A percentile compares a stretch with the other conserved stretches of the same genome.
Evolutionary conservation across 2,888 invertebrate species (phyloP).

Genomic region (Heteropelma amictum): DNA sequence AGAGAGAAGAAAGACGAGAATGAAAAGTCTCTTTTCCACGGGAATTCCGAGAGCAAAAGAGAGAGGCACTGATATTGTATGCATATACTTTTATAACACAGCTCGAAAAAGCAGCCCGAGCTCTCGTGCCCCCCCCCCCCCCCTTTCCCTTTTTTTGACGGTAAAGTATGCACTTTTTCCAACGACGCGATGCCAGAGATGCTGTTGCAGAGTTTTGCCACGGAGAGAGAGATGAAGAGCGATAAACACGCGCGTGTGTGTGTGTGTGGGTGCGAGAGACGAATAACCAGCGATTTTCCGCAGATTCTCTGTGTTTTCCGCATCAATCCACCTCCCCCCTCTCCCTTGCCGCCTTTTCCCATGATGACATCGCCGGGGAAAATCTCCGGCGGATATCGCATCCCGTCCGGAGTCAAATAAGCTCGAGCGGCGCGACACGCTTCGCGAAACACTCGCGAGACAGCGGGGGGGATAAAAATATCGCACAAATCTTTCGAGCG

Average conservation of each 20-base stretch:
- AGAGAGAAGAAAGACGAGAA: neutral
- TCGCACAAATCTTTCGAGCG: no score
- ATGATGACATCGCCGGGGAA: neutral
- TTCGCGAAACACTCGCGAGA: neutral
- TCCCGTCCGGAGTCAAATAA: neutral
- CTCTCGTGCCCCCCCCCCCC: neutral
- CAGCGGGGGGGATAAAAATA: no score
- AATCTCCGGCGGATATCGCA: neutral
- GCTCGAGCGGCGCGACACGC: neutral
- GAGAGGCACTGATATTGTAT: no score
- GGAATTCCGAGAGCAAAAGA: constrained; percentile 18
- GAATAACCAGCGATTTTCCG: constrained; percentile 24
- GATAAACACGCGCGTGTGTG: neutral
- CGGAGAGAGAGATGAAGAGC: neutral
- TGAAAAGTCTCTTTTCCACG: constrained; percentile 18
- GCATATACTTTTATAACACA: constrained; percentile 26
- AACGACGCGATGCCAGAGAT: constrained; percentile 38
- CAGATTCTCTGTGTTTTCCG: constrained; percentile 14
- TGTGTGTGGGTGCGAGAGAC: constrained; percentile 5
- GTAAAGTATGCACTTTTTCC: constrained; percentile 28
- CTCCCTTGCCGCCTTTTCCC: neutral
- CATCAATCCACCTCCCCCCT: neutral
- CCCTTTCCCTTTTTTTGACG: neutral
- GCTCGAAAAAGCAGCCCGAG: constrained; percentile 53
- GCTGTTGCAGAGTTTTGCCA: constrained; percentile 30